These are phyloP conservation scores for Cryptomyrus ogoouensis DNA, from an alignment of 2,113 vertebrate species.

Conservation along the genomic window DNA sequence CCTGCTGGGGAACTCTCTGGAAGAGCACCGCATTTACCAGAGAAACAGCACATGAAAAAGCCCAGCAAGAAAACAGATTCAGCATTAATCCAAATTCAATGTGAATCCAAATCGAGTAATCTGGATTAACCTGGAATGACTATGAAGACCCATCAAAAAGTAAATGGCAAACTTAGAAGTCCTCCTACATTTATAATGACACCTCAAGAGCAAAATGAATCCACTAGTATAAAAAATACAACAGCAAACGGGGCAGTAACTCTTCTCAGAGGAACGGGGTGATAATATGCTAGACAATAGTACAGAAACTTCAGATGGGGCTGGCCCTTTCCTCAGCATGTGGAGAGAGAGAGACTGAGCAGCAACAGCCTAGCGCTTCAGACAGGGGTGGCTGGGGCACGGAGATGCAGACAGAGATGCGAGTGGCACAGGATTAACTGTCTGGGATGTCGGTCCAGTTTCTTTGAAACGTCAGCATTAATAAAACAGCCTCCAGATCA, in stretches of 20 bases:
- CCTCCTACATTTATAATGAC: background rate
- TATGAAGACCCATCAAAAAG: background rate
- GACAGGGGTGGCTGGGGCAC: background rate
- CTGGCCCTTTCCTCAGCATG: background rate
- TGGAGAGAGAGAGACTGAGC: background rate
- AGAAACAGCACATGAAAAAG: background rate
- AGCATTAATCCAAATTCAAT: background rate
- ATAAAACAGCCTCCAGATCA: background rate
- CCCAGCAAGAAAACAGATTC: background rate
- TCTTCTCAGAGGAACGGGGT: background rate
- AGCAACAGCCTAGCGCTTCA: background rate
- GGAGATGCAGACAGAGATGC: background rate
- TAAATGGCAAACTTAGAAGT: background rate
- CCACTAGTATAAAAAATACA: background rate
- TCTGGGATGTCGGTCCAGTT: background rate
- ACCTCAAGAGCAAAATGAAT: background rate
- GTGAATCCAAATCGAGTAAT: background rate
- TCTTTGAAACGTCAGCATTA: background rate
- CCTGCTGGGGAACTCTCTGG: constrained; percentile 10
- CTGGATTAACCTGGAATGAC: background rate
- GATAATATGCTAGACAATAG: background rate
- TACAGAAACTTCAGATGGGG: background rate
- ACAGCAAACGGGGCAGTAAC: background rate
- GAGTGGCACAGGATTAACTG: background rate
- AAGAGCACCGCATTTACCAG: background rate